Percentiles rank a stretch among this genome's conserved stretches.
Evolutionary conservation across 1,140 invertebrate genomes (phyloP).

Genomic region (Heliconius hermathena): DNA sequence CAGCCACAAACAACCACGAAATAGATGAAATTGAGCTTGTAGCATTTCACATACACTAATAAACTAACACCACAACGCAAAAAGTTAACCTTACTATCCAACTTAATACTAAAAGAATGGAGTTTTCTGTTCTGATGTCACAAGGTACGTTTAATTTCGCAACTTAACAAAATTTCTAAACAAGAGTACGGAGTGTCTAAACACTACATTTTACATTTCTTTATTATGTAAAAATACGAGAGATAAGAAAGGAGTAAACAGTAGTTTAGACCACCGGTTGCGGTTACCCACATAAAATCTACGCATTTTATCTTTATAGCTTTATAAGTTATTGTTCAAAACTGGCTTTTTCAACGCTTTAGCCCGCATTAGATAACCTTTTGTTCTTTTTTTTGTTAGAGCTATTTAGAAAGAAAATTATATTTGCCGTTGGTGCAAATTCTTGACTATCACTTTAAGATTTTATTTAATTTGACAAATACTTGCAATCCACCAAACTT

Average conservation of each 20-base stretch:
- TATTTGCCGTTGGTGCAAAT: background rate
- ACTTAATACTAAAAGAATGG: no score
- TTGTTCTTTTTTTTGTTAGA: background rate
- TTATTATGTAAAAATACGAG: no score
- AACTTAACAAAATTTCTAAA: no score
- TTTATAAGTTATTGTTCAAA: slow-evolving; percentile 9
- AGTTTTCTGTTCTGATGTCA: no score
- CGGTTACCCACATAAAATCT: slow-evolving; percentile 22
- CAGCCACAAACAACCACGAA: no score
- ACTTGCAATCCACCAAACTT: background rate
- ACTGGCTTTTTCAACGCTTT: background rate
- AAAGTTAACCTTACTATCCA: no score
- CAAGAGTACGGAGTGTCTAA: background rate
- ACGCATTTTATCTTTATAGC: slow-evolving; percentile 5
- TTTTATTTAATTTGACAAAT: background rate
- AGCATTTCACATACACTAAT: no score
- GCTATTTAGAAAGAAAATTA: background rate
- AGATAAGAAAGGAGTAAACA: background rate
- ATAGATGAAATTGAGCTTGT: no score
- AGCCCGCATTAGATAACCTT: background rate
- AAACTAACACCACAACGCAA: no score
- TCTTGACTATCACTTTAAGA: background rate
- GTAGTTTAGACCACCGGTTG: background rate
- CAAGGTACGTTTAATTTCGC: no score
- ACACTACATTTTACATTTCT: background rate